Evolutionary conservation across 2,888 invertebrate species (phyloP), one percentile per base, ranked within the genome.

Genomic region (Anaspis maculata): DNA sequence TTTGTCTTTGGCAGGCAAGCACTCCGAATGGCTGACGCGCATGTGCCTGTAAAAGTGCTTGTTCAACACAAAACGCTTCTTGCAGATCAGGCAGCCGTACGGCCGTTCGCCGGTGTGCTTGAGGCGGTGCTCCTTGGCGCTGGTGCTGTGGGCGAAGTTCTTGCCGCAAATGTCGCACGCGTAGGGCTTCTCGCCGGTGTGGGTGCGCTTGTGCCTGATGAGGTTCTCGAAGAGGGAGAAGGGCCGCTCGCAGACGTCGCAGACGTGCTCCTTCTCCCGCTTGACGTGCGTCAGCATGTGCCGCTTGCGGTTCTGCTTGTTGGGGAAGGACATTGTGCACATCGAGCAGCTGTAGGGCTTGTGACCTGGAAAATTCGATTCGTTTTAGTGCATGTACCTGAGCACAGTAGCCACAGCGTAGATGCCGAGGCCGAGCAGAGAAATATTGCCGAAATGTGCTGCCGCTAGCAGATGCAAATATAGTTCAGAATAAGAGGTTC

Each of bases 211-310:
- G 34, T 61, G 61, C 12, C 61, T 42, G 32, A 52, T 57, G 25
- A 60, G 42, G 43, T 61, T 62, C 33, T 59, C 60, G 11, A 53
- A 27, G 0, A 57, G 56, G 7, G 57, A 32, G 34, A 61, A 62
- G 11, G 51, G 50, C 34, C 49, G 52, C 4, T 50, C 45, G 27
- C 62, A 62, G 3, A 46, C 48, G 10, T 48, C 38, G 37, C 62
- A 62, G 11, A 44, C 43, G 34, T 43, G 55, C 3, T 60, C 60
- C 37, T 57, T 61, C 35, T 59, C 60, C 3, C n/a, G n/a, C n/a
- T n/a, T n/a, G n/a, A 59, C 57, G 34, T 62, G 61, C 0, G 58
- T 61, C 44, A 56, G 51, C 44, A 57, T 49, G 35, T 62, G 62
- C 6, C 61, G 39, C 32, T 54, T 57, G 14, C 59, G 39, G 37